A percentile compares a stretch with the other conserved stretches of the same genome.
These are phyloP conservation scores for Rhinolophus sinicus DNA, from an alignment of 2,113 vertebrate genomes.

Conservation along the genomic window DNA sequence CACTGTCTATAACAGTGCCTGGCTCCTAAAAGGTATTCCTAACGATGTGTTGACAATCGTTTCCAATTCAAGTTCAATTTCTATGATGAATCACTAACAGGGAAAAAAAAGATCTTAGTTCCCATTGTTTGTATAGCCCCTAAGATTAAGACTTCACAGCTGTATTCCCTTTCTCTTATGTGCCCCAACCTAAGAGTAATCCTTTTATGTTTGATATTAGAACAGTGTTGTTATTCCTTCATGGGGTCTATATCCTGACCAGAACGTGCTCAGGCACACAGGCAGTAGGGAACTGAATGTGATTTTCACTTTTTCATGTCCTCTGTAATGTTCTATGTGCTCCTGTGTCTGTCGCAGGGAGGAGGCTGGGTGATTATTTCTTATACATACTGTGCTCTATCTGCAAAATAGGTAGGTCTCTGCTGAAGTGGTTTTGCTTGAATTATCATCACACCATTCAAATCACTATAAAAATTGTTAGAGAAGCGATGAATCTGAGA, in stretches of 20 bases:
- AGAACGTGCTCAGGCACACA: accelerated
- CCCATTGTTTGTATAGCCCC: too few relatives aligned
- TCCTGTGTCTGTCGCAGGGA: accelerated
- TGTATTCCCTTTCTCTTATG: background rate
- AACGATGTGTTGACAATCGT: too few relatives aligned
- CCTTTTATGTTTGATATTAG: background rate
- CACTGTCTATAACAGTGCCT: too few relatives aligned
- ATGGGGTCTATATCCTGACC: background rate
- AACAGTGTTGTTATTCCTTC: background rate
- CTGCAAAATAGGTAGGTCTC: constrained; percentile 82
- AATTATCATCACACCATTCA: constrained; percentile 92
- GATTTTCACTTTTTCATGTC: accelerated
- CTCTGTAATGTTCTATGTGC: background rate
- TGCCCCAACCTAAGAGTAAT: background rate
- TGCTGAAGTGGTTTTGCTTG: constrained; percentile 91
- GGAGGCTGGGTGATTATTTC: background rate
- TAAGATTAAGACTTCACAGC: background rate
- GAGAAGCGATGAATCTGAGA: constrained; percentile 83
- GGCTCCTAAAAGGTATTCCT: background rate
- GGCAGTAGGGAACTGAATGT: background rate
- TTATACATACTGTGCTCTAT: constrained; percentile 86
- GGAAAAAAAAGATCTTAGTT: background rate
- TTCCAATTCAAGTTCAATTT: background rate
- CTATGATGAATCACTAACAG: background rate
- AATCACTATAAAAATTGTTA: constrained; percentile 83